These are phyloP conservation scores for Erpornis zantholeuca DNA, from an alignment of 2,113 vertebrate species.

Conservation along the genomic window DNA sequence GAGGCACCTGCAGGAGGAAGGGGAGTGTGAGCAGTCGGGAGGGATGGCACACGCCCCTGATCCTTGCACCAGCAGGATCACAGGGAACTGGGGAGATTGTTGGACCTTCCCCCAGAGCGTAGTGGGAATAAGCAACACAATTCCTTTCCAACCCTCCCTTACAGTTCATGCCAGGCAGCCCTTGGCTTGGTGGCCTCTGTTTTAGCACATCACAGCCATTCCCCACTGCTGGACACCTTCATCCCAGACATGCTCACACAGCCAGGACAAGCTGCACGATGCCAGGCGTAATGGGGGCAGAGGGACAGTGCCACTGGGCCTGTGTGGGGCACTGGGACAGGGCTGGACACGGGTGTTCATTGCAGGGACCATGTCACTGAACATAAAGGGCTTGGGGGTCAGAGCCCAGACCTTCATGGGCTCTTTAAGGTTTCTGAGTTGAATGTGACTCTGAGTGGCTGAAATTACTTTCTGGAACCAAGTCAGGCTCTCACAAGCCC, in stretches of 20 bases:
- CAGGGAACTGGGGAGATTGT: background rate
- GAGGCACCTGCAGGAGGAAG: slow-evolving; percentile 71
- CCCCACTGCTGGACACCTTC: background rate
- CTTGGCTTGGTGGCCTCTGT: background rate
- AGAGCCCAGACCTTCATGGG: background rate
- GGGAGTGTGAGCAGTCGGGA: background rate
- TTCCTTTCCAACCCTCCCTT: background rate
- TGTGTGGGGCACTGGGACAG: background rate
- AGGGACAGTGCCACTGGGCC: background rate
- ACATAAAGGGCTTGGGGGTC: background rate
- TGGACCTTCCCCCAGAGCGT: background rate
- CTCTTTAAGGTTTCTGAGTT: background rate
- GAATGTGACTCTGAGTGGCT: background rate
- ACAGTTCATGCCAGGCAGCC: background rate
- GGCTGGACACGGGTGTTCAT: rapidly evolving
- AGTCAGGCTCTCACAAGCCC: background rate
- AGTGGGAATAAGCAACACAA: background rate
- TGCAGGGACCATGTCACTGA: rapidly evolving
- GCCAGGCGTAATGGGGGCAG: background rate
- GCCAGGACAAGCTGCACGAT: background rate
- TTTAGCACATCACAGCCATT: background rate
- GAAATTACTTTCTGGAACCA: background rate
- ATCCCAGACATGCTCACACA: background rate
- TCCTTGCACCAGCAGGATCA: background rate
- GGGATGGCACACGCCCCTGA: background rate